These are phyloP conservation scores for Panthera uncia DNA, from an alignment of 2,113 vertebrate species.

Conservation along the genomic window DNA sequence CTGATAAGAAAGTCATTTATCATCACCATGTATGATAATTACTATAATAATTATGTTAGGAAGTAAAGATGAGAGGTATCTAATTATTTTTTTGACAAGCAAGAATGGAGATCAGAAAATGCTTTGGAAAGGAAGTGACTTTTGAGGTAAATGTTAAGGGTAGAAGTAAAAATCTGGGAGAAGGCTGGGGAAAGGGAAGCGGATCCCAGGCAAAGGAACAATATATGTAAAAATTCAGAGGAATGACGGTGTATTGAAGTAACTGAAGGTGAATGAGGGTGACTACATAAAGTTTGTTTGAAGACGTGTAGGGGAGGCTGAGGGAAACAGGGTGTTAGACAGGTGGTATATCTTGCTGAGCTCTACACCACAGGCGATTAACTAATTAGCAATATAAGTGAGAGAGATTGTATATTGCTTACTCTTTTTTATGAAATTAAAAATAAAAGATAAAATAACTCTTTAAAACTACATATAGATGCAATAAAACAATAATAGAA, in stretches of 20 bases:
- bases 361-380: background rate
- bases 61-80: background rate
- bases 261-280: background rate
- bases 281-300: background rate
- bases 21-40: background rate
- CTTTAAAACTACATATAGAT: background rate
- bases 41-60: background rate
- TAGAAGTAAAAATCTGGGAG: background rate
- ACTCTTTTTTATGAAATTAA: slow-evolving; percentile 11
- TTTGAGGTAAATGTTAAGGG: background rate
- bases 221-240: background rate
- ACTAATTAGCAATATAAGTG: background rate
- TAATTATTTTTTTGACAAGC: background rate
- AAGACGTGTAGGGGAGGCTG: background rate
- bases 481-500: background rate
- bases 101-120: background rate
- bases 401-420: background rate
- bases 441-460: background rate
- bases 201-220: background rate
- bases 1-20: background rate
- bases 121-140: background rate
- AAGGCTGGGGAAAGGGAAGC: background rate
- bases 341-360: background rate
- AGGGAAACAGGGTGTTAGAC: background rate
- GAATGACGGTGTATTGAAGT: background rate